Evolutionary conservation across 2,888 invertebrate species (phyloP).

Genomic region (Meandrusa payeni): DNA sequence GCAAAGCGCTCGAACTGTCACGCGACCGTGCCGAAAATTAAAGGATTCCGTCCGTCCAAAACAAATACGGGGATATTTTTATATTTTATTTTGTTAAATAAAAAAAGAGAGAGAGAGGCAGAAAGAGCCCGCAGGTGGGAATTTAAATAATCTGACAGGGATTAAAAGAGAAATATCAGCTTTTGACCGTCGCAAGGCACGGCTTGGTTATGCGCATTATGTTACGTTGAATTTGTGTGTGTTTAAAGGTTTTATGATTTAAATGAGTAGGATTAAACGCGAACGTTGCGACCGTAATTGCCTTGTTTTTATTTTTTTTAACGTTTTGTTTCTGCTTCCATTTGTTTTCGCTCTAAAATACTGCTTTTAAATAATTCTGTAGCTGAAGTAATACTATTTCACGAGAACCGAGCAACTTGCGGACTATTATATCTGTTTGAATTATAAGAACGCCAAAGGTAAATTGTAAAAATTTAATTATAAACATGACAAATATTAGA

Average conservation of each 20-base stretch:
- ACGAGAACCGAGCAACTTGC: too few relatives aligned
- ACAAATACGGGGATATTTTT: slow-evolving; percentile 78
- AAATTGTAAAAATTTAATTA: too few relatives aligned
- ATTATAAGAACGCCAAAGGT: too few relatives aligned
- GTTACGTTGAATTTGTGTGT: slow-evolving; percentile 56
- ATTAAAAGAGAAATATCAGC: slow-evolving; percentile 80
- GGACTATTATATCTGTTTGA: too few relatives aligned
- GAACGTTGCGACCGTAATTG: slow-evolving; percentile 30
- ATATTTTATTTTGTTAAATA: slow-evolving; percentile 78
- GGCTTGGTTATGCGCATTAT: slow-evolving; percentile 65
- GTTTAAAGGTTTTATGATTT: slow-evolving; percentile 58
- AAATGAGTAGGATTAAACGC: slow-evolving; percentile 48
- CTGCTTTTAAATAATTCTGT: too few relatives aligned
- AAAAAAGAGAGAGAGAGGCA: slow-evolving; percentile 59
- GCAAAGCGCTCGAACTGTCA: slow-evolving; percentile 56
- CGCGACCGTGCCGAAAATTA: slow-evolving; percentile 75
- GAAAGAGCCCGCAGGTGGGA: slow-evolving; percentile 73
- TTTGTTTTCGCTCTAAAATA: background rate
- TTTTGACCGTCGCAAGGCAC: slow-evolving; percentile 69
- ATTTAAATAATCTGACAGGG: slow-evolving; percentile 81
- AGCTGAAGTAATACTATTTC: too few relatives aligned
- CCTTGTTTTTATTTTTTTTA: slow-evolving; percentile 20
- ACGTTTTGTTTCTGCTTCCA: background rate
- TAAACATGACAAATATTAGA: too few relatives aligned
- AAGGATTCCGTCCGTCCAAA: slow-evolving; percentile 77